phyloP scores from a whole-genome alignment of 2,888 invertebrate species.

The Sinopyrophorus schimmeli region DNA sequence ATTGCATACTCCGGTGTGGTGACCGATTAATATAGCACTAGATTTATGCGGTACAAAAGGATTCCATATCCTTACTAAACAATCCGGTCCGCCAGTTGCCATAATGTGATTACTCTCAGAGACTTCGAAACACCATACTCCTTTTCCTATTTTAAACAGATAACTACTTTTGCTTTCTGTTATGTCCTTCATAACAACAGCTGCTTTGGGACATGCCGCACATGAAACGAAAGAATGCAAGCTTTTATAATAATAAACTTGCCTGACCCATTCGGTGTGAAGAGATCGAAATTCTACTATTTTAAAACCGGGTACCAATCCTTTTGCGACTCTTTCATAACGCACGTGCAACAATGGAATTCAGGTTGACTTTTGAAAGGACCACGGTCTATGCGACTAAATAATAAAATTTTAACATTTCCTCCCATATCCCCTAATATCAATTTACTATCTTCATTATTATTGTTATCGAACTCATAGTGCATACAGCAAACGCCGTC shows the following conservation, averaged over 20 bases:
- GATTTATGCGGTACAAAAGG: constrained; percentile 73
- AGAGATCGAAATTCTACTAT: constrained; percentile 58
- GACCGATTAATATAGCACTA: constrained; percentile 67
- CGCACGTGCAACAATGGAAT: constrained; percentile 60
- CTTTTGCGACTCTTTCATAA: constrained; percentile 55
- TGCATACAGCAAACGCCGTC: constrained; percentile 60
- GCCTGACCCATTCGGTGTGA: constrained; percentile 71
- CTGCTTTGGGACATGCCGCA: constrained; percentile 49
- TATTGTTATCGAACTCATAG: constrained; percentile 64
- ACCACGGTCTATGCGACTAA: constrained; percentile 65
- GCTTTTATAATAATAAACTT: constrained; percentile 69
- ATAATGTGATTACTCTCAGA: constrained; percentile 63
- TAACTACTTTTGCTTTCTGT: constrained; percentile 61
- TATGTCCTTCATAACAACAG: constrained; percentile 67
- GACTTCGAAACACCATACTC: constrained; percentile 66
- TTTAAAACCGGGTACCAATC: constrained; percentile 48
- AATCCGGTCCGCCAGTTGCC: constrained; percentile 77
- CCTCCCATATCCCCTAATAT: constrained; percentile 77
- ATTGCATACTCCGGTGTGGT: constrained; percentile 69
- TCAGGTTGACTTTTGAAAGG: constrained; percentile 71
- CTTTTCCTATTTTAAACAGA: constrained; percentile 63
- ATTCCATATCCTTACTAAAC: constrained; percentile 73
- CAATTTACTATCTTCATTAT: constrained; percentile 64
- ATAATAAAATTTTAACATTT: constrained; percentile 66
- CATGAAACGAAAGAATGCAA: constrained; percentile 71